Evolutionary conservation across 2,888 invertebrate genomes (phyloP), one percentile per base, ranked within the genome.

Genomic region (Metallyticus violacea): DNA sequence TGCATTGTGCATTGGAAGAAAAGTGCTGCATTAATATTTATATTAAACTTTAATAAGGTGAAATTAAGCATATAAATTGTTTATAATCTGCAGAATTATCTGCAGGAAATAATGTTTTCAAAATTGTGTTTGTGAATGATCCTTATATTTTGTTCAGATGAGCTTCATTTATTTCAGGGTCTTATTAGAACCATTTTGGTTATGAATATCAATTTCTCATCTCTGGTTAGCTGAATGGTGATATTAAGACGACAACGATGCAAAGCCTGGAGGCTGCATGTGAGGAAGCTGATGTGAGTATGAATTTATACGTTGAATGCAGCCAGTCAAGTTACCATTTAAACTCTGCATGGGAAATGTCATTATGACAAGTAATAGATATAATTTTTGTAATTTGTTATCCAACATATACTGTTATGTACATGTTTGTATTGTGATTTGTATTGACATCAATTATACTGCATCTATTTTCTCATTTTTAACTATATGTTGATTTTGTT

Each of bases 261-360:
- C 94, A 94, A 94, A 94, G 94, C 93, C 93, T 94, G 93, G 94
- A 94, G 92, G 93, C 93, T 92, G 93, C 93, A 93, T 93, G 93
- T 93, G 93, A 94, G 93, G 94, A 94, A 93, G 94, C 93, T 93
- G 94, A 94, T 92, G 94, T 94, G 91, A 93, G 93, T 92, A 79
- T 28, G 62, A 26, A 15, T 22, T 62, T 62, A 62, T 15, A 62
- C 2, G 26, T 30, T 81, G 25, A 81, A 25, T 26, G 4, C 30
- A n/a, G n/a, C n/a, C n/a, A n/a, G n/a, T n/a, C n/a, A n/a, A n/a
- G n/a, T n/a, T n/a, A n/a, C n/a, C n/a, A n/a, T n/a, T n/a, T n/a
- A n/a, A n/a, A n/a, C n/a, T n/a, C n/a, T n/a, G n/a, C n/a, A n/a
- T n/a, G n/a, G n/a, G n/a, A n/a, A n/a, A n/a, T n/a, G n/a, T n/a